Base-by-base conservation (phyloP, 2,888 invertebrate species). In the Idaea biselata region DNA sequence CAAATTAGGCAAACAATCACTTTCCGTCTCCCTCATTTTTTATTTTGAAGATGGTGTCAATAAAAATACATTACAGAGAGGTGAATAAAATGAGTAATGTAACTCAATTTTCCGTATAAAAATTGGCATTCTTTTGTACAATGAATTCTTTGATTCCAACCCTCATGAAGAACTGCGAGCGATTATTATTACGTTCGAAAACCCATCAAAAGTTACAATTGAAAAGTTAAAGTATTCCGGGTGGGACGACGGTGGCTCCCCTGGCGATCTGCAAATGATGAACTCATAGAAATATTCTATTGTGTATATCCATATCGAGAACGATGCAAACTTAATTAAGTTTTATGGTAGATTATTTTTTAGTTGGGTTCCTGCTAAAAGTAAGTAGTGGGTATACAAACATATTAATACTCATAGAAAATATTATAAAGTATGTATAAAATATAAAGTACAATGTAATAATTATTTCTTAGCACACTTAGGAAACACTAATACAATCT, bases 121-220 rank as follows among this genome's bases (percentile, higher is more conserved):
- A 91, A 91, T 88, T 89, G 91, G 83, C 88, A 86, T 91, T 89
- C 88, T 89, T 89, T 89, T 89, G 88, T 89, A 73, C 69, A 59
- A 62, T 62, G 82, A 77, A 84, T 80, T 84, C 84, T 86, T 87
- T 86, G 88, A 88, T 87, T 86, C 84, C 79, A 80, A 80, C 87
- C 91, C 90, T 91, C 86, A 88, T 84, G 17, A 84, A 81, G 78
- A 72, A 77, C 85, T 84, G 89, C 89, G 87, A 82, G 79, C 89
- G 89, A 91, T 91, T 92, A 91, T 92, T 91, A 91, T 91, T 91
- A 87, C 89, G 87, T 91, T 91, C 88, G 90, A 88, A 91, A 91
- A 91, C 89, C 91, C 91, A 92, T 91, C 92, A 91, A 89, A 92
- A 92, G 91, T 92, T 91, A 89, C 91, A 92, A 92, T 92, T 92